Evolutionary conservation across 1,140 invertebrate genomes (phyloP), one percentile per base, ranked within the genome.

Genomic region (Ooceraea biroi): DNA sequence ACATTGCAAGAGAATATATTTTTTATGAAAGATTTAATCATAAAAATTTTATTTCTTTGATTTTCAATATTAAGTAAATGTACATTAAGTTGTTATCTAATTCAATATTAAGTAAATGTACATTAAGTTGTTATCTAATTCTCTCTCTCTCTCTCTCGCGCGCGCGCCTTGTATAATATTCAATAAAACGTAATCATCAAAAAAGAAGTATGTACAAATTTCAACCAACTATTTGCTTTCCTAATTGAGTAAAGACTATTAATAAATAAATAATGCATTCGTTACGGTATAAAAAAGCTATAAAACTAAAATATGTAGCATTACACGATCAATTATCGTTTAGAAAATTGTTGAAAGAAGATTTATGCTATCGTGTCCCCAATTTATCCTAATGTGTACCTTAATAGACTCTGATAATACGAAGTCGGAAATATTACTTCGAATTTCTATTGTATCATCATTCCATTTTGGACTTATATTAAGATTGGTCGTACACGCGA

Each of bases 61-160:
- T 60, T 58, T 30, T 60, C 17, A 58, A 73, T 10, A 60, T 73
- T 19, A n/a, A 25, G 41, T 41, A 25, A 73, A 36, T 7, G 36
- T 36, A 3, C 8, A 10, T 3, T 55, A 71, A 68, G 19, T 36
- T 58, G 36, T 36, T 36, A 2, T 14, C 3, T 57, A 57, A 8
- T 25, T 12, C 25, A 3, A 25, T n/a, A n/a, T 73, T 19, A n/a
- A 25, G 41, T 41, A 25, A 73, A 36, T 7, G 36, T 36, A 3
- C 8, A 10, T 3, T 55, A 71, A 68, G 19, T 36, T 58, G 36
- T 36, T 36, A 2, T 14, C 3, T 57, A 57, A 8, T 25, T 12
- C 25, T n/a, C n/a, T n/a, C n/a, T n/a, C n/a, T n/a, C n/a, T n/a
- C n/a, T n/a, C n/a, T n/a, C n/a, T n/a, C n/a, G n/a, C n/a, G n/a